Evolutionary conservation across 2,888 invertebrate species (phyloP).

Genomic region (Tridacna gigas): DNA sequence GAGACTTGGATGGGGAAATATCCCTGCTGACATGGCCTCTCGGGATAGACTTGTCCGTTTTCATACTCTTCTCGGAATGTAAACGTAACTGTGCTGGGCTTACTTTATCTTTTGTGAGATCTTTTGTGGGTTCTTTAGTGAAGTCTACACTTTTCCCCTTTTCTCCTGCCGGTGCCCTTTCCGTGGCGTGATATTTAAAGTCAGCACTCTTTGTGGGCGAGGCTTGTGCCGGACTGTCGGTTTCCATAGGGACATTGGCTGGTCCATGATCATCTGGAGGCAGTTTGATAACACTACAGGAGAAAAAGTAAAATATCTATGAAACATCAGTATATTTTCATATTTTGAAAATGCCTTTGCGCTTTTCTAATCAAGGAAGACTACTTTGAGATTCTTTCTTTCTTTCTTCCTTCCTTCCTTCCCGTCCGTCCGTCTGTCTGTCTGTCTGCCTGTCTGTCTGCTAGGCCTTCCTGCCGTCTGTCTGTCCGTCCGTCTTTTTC

Average conservation of each 20-base stretch:
- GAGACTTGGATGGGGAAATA: conserved; percentile 17
- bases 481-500: no score
- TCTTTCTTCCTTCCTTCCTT: no score
- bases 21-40: conserved; percentile 2
- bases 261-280: conserved; percentile 64
- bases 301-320: neutral
- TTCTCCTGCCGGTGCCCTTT: conserved; percentile 9
- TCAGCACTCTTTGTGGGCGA: conserved; percentile 18
- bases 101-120: neutral
- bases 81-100: conserved; percentile 22
- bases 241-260: conserved; percentile 22
- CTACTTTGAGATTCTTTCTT: no score
- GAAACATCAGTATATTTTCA: no score
- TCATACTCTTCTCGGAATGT: conserved; percentile 39
- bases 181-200: conserved; percentile 51
- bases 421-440: no score
- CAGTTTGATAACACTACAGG: conserved; percentile 23
- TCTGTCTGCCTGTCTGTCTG: no score
- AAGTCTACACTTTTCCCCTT: neutral
- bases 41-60: conserved; percentile 36
- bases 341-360: no score
- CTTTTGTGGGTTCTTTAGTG: neutral
- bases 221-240: neutral
- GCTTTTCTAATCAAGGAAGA: no score
- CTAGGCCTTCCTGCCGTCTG: no score